These are phyloP conservation scores for Trissolcus basalis DNA, from an alignment of 1,140 invertebrate species.

Conservation along the genomic window DNA sequence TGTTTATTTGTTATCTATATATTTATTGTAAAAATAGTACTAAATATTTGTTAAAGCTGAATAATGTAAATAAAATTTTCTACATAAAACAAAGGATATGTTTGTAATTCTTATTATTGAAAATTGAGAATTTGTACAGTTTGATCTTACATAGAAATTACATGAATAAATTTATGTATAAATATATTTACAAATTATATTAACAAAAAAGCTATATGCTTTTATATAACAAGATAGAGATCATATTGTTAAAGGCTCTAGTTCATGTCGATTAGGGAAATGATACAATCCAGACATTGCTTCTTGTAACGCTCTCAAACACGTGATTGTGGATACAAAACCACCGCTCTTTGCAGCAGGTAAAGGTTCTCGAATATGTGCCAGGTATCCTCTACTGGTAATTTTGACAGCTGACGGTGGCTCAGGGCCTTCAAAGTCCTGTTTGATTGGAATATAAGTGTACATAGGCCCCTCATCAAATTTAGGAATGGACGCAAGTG, in stretches of 20 bases:
- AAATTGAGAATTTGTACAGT: no score
- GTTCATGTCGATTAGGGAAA: slow-evolving; percentile 59
- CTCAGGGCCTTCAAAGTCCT: slow-evolving; percentile 83
- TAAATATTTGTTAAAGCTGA: no score
- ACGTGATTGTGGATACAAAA: slow-evolving; percentile 87
- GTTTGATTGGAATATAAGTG: slow-evolving; percentile 79
- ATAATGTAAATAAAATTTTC: no score
- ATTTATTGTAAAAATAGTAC: no score
- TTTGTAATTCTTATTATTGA: no score
- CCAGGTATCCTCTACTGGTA: slow-evolving; percentile 82
- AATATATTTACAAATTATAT: no score
- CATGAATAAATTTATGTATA: background rate
- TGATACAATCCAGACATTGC: slow-evolving; percentile 90
- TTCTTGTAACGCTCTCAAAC: slow-evolving; percentile 92
- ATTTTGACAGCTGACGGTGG: slow-evolving; percentile 83
- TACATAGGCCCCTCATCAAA: slow-evolving; percentile 86
- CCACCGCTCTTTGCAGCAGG: slow-evolving; percentile 90
- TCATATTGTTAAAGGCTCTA: slow-evolving; percentile 46
- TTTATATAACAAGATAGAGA: no score
- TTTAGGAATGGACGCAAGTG: slow-evolving; percentile 82
- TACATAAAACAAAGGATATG: no score
- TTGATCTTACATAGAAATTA: no score
- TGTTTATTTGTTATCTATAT: no score
- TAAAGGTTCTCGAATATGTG: slow-evolving; percentile 84
- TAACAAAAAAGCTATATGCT: no score